A percentile compares a stretch with the other conserved stretches of the same genome.
Evolutionary conservation across 2,797 vertebrate genomes (phyloP).

Genomic region (Monodelphis domestica): DNA sequence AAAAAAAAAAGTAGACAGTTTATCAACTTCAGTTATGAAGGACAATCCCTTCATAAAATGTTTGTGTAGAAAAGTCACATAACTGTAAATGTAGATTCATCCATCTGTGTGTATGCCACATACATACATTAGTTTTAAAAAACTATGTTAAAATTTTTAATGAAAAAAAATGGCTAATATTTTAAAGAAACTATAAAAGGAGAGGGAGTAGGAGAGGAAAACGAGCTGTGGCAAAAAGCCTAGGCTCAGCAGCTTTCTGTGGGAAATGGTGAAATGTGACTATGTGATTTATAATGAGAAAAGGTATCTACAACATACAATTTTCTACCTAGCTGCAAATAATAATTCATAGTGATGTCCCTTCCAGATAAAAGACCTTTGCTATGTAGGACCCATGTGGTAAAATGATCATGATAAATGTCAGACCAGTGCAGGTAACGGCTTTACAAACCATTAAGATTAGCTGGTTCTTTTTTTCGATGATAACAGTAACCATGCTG

Average conservation of each 20-base stretch:
- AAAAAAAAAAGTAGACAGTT: conserved; percentile 77
- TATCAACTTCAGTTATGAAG: conserved; percentile 78
- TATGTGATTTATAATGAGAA: conserved; percentile 97
- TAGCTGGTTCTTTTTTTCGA: conserved; percentile 88
- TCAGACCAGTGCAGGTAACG: conserved; percentile 96
- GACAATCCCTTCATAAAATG: conserved; percentile 30
- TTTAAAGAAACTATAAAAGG: conserved; percentile 84
- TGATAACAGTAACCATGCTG: conserved; percentile 92
- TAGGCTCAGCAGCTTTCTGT: conserved; percentile 96
- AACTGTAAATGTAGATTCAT: conserved; percentile 21
- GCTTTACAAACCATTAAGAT: conserved; percentile 99
- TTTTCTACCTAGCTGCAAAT: conserved; percentile 99
- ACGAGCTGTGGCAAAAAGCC: conserved; percentile 87
- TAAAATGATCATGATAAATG: conserved; percentile 98
- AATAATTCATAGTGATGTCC: conserved; percentile 99
- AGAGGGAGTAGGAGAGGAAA: conserved; percentile 72
- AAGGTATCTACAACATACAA: conserved; percentile 98
- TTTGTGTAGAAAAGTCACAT: conserved; percentile 4
- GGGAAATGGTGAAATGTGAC: conserved; percentile 94
- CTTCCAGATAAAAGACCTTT: conserved; percentile 97
- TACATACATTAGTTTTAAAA: conserved; percentile 56
- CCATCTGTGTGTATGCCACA: background rate
- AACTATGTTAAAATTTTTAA: conserved; percentile 83
- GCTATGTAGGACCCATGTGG: conserved; percentile 90
- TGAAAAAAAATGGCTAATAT: conserved; percentile 85